These are phyloP conservation scores for Rhinopomastus cyanomelas DNA, from an alignment of 2,113 vertebrate genomes.

Conservation along the genomic window DNA sequence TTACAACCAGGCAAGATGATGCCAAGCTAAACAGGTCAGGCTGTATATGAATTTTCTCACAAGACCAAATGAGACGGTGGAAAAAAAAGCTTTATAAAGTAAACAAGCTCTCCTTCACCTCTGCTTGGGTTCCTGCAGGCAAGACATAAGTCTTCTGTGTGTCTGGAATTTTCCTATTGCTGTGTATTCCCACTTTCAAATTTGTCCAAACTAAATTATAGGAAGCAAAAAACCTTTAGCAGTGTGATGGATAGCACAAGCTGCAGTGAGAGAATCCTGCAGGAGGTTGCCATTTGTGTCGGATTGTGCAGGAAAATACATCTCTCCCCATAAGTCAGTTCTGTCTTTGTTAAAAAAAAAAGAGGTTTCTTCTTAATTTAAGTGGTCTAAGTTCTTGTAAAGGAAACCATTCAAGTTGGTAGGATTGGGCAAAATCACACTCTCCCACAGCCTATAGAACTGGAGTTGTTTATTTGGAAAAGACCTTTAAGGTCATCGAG, in stretches of 20 bases:
- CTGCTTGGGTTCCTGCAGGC: neutral
- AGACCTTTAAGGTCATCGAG: too few relatives aligned
- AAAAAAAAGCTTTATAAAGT: neutral
- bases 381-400: neutral
- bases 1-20: neutral
- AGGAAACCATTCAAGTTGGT: neutral
- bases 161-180: neutral
- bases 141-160: neutral
- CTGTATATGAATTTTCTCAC: neutral
- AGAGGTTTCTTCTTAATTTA: neutral
- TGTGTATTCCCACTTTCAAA: neutral
- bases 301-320: neutral
- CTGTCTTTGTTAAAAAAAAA: neutral
- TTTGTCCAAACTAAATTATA: neutral
- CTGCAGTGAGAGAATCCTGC: neutral
- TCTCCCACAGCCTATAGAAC: neutral
- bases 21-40: neutral
- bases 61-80: neutral
- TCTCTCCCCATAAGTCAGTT: neutral
- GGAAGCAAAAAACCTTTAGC: neutral
- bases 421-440: neutral
- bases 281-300: neutral
- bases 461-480: too few relatives aligned
- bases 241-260: neutral
- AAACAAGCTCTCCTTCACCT: neutral